Conservation (phyloP, 2,888 invertebrate genomes). For the Cyaniris semiargus region DNA sequence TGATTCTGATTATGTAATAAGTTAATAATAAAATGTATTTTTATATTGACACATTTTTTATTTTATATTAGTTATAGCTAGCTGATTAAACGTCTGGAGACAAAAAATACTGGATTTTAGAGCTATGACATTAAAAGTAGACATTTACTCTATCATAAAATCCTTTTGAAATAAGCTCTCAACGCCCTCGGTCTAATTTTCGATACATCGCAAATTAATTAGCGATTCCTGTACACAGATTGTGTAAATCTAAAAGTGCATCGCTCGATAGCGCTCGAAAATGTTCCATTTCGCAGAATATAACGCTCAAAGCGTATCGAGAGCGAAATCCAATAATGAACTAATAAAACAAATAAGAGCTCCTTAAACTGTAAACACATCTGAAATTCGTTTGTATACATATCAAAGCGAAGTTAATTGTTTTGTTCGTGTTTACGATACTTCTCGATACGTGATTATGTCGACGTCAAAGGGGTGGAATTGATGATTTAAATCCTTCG, state of each 20-base stretch:
- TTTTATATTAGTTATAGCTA: background rate
- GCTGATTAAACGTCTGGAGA: too few species aligned
- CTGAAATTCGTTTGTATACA: background rate
- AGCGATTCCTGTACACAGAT: background rate
- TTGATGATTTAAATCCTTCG: too few species aligned
- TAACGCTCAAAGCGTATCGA: background rate
- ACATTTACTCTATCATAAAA: background rate
- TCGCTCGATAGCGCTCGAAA: background rate
- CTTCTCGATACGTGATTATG: background rate
- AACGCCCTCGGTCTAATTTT: background rate
- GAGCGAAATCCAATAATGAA: slow-evolving; percentile 2
- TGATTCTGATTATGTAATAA: slow-evolving; percentile 11
- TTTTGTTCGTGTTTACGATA: background rate
- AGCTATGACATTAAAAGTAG: too few species aligned
- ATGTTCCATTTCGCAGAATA: background rate
- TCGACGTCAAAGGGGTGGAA: too few species aligned
- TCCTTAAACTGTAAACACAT: slow-evolving; percentile 10
- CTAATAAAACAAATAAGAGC: slow-evolving; percentile 16
- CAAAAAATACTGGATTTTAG: too few species aligned
- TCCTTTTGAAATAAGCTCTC: background rate
- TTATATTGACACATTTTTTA: slow-evolving; percentile 1
- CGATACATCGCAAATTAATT: background rate
- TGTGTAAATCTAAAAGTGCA: slow-evolving; percentile 7
- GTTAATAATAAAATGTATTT: background rate
- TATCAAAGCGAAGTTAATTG: background rate